Evolutionary conservation across 2,113 vertebrate genomes (phyloP).

Genomic region (Chaetura pelagica): DNA sequence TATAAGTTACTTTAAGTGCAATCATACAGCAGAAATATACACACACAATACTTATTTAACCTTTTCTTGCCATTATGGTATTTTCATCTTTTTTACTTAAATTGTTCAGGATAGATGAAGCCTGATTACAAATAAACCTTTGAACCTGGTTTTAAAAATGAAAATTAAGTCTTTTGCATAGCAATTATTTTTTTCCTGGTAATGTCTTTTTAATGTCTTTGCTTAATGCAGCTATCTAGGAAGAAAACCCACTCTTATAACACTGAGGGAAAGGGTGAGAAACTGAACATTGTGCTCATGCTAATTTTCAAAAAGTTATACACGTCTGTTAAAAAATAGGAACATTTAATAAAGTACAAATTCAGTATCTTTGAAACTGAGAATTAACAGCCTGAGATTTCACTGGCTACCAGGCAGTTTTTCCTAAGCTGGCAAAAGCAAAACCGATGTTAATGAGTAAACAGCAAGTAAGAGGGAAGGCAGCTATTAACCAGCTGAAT

Average conservation of each 20-base stretch:
- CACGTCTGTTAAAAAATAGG: fast-evolving
- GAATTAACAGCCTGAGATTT: background rate
- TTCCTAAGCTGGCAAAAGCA: background rate
- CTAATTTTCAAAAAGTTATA: background rate
- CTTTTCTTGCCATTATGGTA: background rate
- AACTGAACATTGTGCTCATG: background rate
- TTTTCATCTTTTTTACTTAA: background rate
- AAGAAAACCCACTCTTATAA: background rate
- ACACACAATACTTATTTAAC: background rate
- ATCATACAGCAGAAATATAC: background rate
- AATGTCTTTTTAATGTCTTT: background rate
- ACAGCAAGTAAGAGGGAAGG: background rate
- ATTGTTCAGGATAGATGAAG: background rate
- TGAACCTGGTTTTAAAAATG: background rate
- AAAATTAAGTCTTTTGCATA: background rate
- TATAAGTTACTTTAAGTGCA: background rate
- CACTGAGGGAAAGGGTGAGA: background rate
- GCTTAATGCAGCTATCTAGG: background rate
- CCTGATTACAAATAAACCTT: background rate
- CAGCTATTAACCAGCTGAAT: background rate
- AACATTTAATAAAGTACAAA: background rate
- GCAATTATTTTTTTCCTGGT: background rate
- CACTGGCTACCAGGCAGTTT: background rate
- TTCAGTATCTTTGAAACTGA: background rate
- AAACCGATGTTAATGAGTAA: background rate